Conservation (phyloP, 2,113 vertebrate genomes). For the Corythornis vintsioides region DNA sequence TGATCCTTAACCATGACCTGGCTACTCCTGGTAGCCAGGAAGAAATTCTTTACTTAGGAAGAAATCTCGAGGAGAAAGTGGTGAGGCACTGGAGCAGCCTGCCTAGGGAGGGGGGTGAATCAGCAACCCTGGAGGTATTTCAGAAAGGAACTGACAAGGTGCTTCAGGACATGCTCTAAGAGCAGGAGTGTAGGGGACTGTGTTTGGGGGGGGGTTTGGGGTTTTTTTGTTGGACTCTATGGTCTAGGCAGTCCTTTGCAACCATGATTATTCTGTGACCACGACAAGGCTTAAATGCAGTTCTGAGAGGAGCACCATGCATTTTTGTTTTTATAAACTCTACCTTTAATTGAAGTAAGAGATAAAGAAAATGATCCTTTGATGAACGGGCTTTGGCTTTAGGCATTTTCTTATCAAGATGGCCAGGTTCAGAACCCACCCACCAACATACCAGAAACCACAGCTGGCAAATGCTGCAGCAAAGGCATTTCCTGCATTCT, state of each 20-base stretch:
- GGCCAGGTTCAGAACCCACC: conserved; percentile 18
- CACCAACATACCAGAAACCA: conserved; percentile 66
- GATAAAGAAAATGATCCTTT: conserved; percentile 47
- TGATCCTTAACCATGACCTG: not conserved
- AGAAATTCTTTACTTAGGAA: too few species aligned
- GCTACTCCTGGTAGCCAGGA: not conserved
- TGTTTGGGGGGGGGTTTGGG: too few species aligned
- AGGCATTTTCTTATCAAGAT: conserved; percentile 65
- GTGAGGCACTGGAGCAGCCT: too few species aligned
- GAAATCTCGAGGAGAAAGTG: too few species aligned
- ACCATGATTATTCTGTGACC: too few species aligned
- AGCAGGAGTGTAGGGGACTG: too few species aligned
- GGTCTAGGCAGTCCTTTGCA: too few species aligned
- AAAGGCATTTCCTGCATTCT: conserved; percentile 58
- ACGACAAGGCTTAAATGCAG: not conserved
- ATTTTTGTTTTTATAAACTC: not conserved
- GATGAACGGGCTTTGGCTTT: conserved; percentile 12
- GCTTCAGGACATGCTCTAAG: too few species aligned
- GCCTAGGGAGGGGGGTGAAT: too few species aligned
- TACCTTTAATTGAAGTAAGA: conserved; percentile 6
- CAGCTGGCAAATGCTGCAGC: not conserved
- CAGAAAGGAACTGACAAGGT: too few species aligned
- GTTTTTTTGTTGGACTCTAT: too few species aligned
- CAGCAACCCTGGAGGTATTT: too few species aligned
- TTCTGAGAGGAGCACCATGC: not conserved